These are phyloP conservation scores for Terebella lapidaria DNA, from an alignment of 2,888 invertebrate genomes.

Conservation along the genomic window DNA sequence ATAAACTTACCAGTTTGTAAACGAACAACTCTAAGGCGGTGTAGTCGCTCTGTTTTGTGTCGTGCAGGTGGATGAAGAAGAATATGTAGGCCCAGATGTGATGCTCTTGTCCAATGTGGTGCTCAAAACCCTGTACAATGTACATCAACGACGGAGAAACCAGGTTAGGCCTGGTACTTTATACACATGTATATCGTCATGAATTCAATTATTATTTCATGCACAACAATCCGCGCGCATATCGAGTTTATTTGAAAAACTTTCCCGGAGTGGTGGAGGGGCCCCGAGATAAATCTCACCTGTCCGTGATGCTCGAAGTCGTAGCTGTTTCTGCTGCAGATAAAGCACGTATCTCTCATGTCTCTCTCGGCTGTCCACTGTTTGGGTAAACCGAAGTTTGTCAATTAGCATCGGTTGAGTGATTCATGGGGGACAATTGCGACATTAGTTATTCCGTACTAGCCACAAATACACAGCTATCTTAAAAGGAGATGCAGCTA, in stretches of 20 bases:
- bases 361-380: constrained; percentile 54
- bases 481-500: too few species aligned
- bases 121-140: constrained; percentile 46
- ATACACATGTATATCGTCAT: too few species aligned
- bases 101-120: constrained; percentile 51
- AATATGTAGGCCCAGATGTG: constrained; percentile 55
- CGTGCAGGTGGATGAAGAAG: constrained; percentile 54
- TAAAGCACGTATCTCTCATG: constrained; percentile 53
- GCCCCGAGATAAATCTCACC: too few species aligned
- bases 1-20: constrained; percentile 44
- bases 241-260: too few species aligned
- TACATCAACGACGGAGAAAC: too few species aligned
- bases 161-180: too few species aligned
- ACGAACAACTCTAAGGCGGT: constrained; percentile 52
- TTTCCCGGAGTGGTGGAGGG: too few species aligned
- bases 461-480: too few species aligned
- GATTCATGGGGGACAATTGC: background rate
- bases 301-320: constrained; percentile 55
- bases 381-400: too few species aligned
- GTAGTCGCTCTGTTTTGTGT: constrained; percentile 53
- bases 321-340: constrained; percentile 52
- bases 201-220: too few species aligned
- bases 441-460: too few species aligned
- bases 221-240: too few species aligned
- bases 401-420: background rate